A percentile compares a stretch with the other conserved stretches of the same genome.
phyloP scores from a whole-genome alignment of 2,888 invertebrate species.

The Orthonychiurus folsomi region DNA sequence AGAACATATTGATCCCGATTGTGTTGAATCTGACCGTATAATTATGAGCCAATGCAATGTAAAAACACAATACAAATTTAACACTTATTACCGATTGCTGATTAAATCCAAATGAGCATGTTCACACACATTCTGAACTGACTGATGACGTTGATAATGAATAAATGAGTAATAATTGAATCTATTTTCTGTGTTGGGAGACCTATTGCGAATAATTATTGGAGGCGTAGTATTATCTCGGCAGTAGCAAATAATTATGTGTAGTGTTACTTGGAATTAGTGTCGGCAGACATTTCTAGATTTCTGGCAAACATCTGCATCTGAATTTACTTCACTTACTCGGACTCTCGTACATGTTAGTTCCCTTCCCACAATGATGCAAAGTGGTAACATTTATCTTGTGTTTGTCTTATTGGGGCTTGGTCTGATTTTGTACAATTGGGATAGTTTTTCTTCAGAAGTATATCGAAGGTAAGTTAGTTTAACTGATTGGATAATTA shows the following conservation, averaged over 20 bases:
- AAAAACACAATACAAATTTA: background rate
- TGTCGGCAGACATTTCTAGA: too few species aligned
- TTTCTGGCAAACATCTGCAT: too few species aligned
- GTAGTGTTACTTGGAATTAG: too few species aligned
- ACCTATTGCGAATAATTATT: too few species aligned
- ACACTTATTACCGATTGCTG: background rate
- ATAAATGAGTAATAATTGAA: background rate
- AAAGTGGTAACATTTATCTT: too few species aligned
- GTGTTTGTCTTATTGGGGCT: background rate
- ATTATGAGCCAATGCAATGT: background rate
- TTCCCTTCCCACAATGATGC: too few species aligned
- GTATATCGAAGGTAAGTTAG: background rate
- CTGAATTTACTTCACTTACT: background rate
- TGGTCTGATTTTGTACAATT: background rate
- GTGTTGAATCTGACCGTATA: background rate
- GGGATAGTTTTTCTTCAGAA: background rate
- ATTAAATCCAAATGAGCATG: background rate
- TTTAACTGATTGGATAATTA: background rate
- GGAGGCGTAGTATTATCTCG: too few species aligned
- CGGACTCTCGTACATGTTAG: too few species aligned
- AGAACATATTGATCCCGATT: background rate
- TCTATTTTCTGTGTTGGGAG: background rate
- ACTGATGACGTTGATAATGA: constrained; percentile 1
- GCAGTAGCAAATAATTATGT: too few species aligned
- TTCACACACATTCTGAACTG: background rate